Percentiles rank a stretch among this genome's conserved stretches.
Evolutionary conservation across 2,888 invertebrate species (phyloP).

Genomic region (Ophion obscuratus): DNA sequence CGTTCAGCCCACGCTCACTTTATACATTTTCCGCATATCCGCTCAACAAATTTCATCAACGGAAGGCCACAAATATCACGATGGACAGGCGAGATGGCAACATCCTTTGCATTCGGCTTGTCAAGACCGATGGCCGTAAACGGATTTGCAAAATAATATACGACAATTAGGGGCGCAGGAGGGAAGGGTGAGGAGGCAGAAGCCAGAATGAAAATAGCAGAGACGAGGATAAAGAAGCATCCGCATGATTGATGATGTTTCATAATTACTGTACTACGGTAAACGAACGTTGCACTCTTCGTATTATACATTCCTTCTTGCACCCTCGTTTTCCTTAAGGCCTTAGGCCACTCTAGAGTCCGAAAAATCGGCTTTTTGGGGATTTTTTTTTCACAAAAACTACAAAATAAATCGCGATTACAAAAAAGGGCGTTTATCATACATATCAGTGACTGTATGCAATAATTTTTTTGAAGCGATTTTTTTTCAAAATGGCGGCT

Average conservation of each 20-base stretch:
- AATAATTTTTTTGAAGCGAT: too few species aligned
- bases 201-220: constrained; percentile 30
- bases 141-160: background rate
- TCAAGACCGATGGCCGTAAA: background rate
- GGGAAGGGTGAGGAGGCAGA: constrained; percentile 19
- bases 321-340: constrained; percentile 57
- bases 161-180: constrained; percentile 35
- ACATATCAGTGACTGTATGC: too few species aligned
- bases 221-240: constrained; percentile 46
- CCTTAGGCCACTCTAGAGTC: too few species aligned
- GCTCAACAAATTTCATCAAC: background rate
- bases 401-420: too few species aligned
- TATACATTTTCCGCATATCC: background rate
- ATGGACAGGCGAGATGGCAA: background rate
- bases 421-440: too few species aligned
- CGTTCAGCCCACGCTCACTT: background rate
- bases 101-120: constrained; percentile 8
- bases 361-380: too few species aligned
- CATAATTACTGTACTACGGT: constrained; percentile 75
- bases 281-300: constrained; percentile 27
- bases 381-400: too few species aligned
- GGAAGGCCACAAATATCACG: background rate
- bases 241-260: constrained; percentile 73
- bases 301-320: constrained; percentile 10
- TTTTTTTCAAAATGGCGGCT: too few species aligned